Conservation (phyloP, 1,140 invertebrate species). For the Thereuonema tuberculata region DNA sequence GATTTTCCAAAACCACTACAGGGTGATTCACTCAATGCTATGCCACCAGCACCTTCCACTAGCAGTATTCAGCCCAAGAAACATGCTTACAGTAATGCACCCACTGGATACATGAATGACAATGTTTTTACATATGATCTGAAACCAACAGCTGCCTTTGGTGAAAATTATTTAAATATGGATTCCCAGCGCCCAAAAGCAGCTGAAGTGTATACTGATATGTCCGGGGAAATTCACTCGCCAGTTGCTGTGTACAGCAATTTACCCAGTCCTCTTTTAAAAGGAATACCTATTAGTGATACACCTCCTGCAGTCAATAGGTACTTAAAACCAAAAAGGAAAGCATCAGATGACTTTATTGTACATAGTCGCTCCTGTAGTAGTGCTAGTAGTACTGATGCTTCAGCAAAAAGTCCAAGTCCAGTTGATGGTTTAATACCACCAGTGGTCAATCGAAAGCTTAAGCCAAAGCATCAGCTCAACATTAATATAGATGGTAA, state of each 20-base stretch:
- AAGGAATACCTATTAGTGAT: constrained; percentile 40
- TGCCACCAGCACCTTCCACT: constrained; percentile 14
- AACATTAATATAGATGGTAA: constrained; percentile 27
- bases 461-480: constrained; percentile 59
- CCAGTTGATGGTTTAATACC: constrained; percentile 29
- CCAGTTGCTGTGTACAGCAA: constrained; percentile 17
- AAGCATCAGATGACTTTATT: constrained; percentile 15
- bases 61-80: constrained; percentile 26
- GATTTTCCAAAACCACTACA: constrained; percentile 55
- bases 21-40: constrained; percentile 16
- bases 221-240: constrained; percentile 13
- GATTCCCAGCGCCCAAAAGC: neutral
- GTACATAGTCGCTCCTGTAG: constrained; percentile 32
- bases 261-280: constrained; percentile 17
- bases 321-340: constrained; percentile 21
- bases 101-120: constrained; percentile 25
- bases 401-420: neutral
- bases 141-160: neutral
- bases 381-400: constrained; percentile 1
- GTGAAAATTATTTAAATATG: constrained; percentile 15
- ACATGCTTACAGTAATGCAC: constrained; percentile 58
- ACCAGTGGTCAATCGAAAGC: constrained; percentile 55
- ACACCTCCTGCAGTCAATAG: constrained; percentile 33
- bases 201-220: constrained; percentile 16
- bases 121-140: neutral